Conservation (phyloP, 2,113 vertebrate genomes). For the Thinocorus orbignyianus region DNA sequence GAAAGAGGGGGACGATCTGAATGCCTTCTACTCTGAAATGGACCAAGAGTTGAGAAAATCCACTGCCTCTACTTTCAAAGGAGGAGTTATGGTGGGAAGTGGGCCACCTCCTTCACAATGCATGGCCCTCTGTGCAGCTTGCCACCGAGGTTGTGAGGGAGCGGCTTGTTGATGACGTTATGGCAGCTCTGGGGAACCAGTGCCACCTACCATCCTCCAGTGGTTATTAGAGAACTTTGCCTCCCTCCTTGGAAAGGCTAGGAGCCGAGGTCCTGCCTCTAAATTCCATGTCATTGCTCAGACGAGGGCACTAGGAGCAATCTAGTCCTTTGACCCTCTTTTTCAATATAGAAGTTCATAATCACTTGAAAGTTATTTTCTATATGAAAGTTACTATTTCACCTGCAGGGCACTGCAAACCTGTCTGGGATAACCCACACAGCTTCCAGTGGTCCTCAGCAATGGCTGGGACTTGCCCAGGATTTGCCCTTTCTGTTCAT, state of each 20-base stretch:
- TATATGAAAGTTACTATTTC: not conserved
- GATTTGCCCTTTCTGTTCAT: not conserved
- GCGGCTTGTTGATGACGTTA: not conserved
- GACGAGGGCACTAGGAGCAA: accelerated
- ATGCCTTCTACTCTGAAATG: not conserved
- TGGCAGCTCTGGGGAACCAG: not conserved
- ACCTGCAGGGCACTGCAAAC: not conserved
- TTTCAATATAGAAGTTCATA: not conserved
- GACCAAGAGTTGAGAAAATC: not conserved
- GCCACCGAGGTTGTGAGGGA: accelerated
- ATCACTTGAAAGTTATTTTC: not conserved
- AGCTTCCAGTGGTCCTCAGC: not conserved
- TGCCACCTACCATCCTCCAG: not conserved
- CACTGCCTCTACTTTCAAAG: not conserved
- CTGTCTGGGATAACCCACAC: not conserved
- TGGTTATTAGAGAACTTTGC: not conserved
- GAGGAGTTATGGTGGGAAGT: not conserved
- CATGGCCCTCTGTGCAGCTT: not conserved
- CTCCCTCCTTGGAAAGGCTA: not conserved
- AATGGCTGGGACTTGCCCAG: not conserved
- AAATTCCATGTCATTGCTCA: not conserved
- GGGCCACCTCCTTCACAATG: not conserved
- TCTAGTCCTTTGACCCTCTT: not conserved
- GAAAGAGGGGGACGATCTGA: not conserved
- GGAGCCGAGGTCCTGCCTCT: not conserved